phyloP scores from a whole-genome alignment of 1,140 invertebrate species.

The Spodoptera litura region DNA sequence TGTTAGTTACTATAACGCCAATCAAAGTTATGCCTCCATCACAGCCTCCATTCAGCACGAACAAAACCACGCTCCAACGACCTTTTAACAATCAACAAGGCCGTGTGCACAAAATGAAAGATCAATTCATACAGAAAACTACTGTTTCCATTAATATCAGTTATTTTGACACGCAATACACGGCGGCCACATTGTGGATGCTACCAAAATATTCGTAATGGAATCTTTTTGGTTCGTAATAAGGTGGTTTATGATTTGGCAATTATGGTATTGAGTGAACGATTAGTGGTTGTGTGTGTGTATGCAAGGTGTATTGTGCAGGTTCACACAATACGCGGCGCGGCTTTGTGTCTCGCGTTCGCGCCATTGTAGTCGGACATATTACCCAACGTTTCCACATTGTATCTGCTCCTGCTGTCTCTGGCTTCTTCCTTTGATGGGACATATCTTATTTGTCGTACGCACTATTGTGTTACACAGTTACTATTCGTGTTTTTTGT shows the following conservation, averaged over 20 bases:
- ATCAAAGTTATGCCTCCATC: neutral
- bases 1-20: neutral
- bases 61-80: conserved; percentile 23
- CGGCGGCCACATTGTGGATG: conserved; percentile 46
- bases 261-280: conserved; percentile 55
- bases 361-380: conserved; percentile 82
- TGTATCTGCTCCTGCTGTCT: conserved; percentile 77
- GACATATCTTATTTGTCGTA: conserved; percentile 67
- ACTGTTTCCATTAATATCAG: conserved; percentile 67
- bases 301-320: conserved; percentile 83
- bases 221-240: conserved; percentile 24
- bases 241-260: conserved; percentile 64
- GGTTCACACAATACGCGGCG: conserved; percentile 77
- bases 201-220: conserved; percentile 43
- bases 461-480: conserved; percentile 40
- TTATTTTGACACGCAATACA: conserved; percentile 70
- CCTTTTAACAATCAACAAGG: conserved; percentile 54
- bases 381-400: conserved; percentile 83
- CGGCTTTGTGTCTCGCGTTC: conserved; percentile 79
- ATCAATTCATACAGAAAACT: conserved; percentile 63
- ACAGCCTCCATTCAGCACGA: conserved; percentile 1
- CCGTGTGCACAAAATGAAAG: conserved; percentile 53
- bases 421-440: conserved; percentile 78
- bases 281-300: conserved; percentile 58
- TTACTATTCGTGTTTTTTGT: conserved; percentile 48